phyloP scores from a whole-genome alignment of 1,140 invertebrate species.

The Drosophila bocki region DNA sequence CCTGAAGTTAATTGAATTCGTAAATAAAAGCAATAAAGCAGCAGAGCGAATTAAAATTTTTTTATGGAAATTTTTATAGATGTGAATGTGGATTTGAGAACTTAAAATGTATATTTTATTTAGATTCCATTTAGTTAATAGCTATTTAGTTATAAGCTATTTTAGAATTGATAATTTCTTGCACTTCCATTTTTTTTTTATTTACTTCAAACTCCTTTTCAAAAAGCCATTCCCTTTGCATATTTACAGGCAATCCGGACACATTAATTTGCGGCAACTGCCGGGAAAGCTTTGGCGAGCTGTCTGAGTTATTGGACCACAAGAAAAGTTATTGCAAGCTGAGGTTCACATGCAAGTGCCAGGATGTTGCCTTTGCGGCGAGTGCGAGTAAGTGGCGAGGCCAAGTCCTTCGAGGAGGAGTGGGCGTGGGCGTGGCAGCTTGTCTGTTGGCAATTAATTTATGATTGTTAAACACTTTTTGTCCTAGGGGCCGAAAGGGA shows the following conservation, averaged over 20 bases:
- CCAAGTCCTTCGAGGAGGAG: conserved; percentile 1
- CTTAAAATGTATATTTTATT: too few relatives aligned
- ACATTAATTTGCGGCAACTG: conserved; percentile 96
- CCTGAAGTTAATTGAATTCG: too few relatives aligned
- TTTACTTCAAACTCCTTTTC: background rate
- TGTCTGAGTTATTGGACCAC: conserved; percentile 93
- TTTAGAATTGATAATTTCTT: too few relatives aligned
- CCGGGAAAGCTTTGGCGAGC: conserved; percentile 92
- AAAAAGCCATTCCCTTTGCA: conserved; percentile 9
- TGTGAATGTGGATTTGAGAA: too few relatives aligned
- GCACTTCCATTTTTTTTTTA: background rate
- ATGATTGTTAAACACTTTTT: conserved; percentile 85
- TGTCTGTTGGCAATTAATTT: conserved; percentile 84
- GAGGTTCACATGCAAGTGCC: conserved; percentile 94
- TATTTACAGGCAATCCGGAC: conserved; percentile 91
- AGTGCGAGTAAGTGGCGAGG: conserved; percentile 81
- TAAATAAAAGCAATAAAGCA: too few relatives aligned
- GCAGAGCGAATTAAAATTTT: too few relatives aligned
- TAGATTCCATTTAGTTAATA: too few relatives aligned
- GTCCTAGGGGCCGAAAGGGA: conserved; percentile 15
- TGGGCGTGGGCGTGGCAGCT: conserved; percentile 12
- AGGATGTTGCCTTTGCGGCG: conserved; percentile 85
- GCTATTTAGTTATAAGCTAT: too few relatives aligned
- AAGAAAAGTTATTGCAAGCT: conserved; percentile 94
- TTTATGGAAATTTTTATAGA: too few relatives aligned